Evolutionary conservation across 2,797 vertebrate genomes (phyloP), one percentile per base, ranked within the genome.

Genomic region (Rhinichthys osculus): DNA sequence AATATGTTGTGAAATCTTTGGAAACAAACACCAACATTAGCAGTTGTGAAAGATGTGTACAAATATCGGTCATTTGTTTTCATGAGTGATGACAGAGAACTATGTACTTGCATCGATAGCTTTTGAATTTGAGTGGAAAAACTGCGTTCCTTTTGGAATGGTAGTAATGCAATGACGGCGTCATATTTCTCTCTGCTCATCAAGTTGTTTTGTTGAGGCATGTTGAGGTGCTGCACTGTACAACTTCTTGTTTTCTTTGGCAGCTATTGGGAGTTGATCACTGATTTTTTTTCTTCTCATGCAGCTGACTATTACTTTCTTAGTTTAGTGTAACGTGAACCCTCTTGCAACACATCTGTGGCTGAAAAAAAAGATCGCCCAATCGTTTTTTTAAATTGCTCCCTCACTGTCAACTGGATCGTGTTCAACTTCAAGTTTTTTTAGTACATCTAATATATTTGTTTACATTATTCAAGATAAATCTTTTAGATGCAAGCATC

Each of bases 221-320:
- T 81, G 81, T 74, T 62, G 62, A n/a, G 23, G 6, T 70, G 33
- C 76, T 81, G 17, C 16, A 64, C 23, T 87, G 70, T 64, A 35
- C 47, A 76, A 27, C 35, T 11, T 64, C 59, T 47, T 38, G 42
- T 81, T 44, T 84, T 35, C 33, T 67, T 78, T 74, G 62, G 82
- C 38, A 80, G 47, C 69, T 79, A 19, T 47, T 42, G 23, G 11
- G 44, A 42, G 38, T 14, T 72, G 3, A 54, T 17, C 9, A 62
- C 44, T 30, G 64, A 59, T 35, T 66, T 57, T 66, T 44, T 4
- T 17, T 1, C 16, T 72, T 83, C 54, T 59, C 35, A 76, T 14
- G 14, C 40, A 76, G 17, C 27, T 47, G 64, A 16, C 7, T 64
- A 44, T 66, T 83, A 69, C 59, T 23, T 27, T 44, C 42, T 83